Evolutionary conservation across 1,140 invertebrate species (phyloP), one percentile per base, ranked within the genome.

Genomic region (Lepidurus couesii): DNA sequence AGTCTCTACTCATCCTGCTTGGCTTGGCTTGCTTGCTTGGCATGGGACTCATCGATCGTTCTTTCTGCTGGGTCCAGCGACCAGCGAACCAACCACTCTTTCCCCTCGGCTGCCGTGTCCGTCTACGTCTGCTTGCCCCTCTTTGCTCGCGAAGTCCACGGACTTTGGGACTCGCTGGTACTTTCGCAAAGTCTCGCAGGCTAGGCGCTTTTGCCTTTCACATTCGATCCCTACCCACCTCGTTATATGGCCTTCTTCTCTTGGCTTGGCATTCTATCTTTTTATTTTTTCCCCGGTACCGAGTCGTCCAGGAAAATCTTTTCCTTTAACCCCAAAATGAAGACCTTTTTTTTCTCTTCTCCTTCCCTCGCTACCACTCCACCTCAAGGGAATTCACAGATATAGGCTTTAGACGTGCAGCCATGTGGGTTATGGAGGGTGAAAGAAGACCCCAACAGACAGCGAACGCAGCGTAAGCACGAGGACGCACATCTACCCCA

Each of bases 371-470:
- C 53, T 11, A 21, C 53, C 53, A 65, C 53, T 65, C 53, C 53
- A 65, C 53, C 53, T 65, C 53, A 13, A 21, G 53, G 53, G 53
- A 65, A 65, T 65, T 65, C 21, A 65, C 53, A 65, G 53, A 65
- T 65, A 9, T 16, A 9, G 53, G 53, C 53, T 65, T 65, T 21
- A 65, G 53, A 65, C 53, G 53, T 65, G 53, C 53, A 65, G 53
- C 53, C 53, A 65, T 65, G 53, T 65, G 53, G 53, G 53, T 65
- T 65, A 65, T 65, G 53, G 53, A 65, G 53, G 53, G 53, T 65
- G 53, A 65, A 65, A 65, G 53, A 65, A 65, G 53, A 65, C 53
- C 16, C 53, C 53, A 65, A 65, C 53, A 65, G 53, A 65, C 53
- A 65, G 7, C 21, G 53, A 65, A 65, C 53, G 53, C 53, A 65